Conservation (phyloP, 2,797 vertebrate genomes). For the Enteromius trimaculatus region DNA sequence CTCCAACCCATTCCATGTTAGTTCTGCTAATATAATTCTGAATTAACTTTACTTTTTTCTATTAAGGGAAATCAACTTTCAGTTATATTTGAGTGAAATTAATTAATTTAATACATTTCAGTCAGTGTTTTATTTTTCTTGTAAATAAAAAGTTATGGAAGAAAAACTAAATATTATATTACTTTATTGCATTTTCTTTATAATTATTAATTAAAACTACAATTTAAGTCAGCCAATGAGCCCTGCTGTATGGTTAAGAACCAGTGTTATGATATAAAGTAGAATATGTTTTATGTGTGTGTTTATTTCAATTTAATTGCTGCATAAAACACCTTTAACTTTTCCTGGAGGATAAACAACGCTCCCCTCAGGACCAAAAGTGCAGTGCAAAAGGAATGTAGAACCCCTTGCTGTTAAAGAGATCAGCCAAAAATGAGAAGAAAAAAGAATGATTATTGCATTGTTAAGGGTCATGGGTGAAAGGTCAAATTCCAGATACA, state of each 20-base stretch:
- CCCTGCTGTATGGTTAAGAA: not conserved
- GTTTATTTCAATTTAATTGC: too few species aligned
- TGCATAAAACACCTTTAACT: not conserved
- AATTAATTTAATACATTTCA: not conserved
- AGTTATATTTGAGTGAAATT: not conserved
- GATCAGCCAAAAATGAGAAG: constrained; percentile 8
- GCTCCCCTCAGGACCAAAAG: constrained; percentile 16
- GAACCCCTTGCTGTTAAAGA: constrained; percentile 3
- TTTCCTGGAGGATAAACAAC: not conserved
- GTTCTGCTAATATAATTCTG: not conserved
- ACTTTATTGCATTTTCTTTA: not conserved
- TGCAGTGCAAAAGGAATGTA: constrained; percentile 13
- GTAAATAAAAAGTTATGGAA: not conserved
- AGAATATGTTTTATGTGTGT: not conserved
- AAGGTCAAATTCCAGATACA: constrained; percentile 36
- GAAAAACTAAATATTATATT: not conserved
- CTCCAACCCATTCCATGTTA: not conserved
- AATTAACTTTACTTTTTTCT: not conserved
- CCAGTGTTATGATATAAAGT: not conserved
- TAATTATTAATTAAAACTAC: not conserved
- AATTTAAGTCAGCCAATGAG: not conserved
- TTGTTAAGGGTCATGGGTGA: constrained; percentile 39
- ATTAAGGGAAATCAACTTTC: not conserved
- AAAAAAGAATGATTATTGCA: constrained; percentile 14
- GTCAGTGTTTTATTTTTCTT: not conserved